These are phyloP conservation scores for Sisyra terminalis DNA, from an alignment of 2,888 invertebrate genomes.

Conservation along the genomic window DNA sequence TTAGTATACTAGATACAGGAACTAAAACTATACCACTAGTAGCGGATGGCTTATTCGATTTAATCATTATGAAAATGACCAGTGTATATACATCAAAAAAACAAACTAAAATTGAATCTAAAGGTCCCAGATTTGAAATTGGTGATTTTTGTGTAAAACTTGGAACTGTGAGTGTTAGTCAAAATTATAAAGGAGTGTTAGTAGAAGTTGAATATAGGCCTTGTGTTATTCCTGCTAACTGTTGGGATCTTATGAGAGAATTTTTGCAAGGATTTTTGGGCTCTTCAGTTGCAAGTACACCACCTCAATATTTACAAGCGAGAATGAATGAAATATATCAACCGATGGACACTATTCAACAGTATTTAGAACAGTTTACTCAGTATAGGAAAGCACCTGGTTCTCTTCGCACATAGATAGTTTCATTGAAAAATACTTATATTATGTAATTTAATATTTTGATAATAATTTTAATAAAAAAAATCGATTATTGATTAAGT, in stretches of 20 bases:
- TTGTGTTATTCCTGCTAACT: constrained; percentile 71
- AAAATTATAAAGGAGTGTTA: constrained; percentile 66
- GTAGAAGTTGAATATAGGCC: constrained; percentile 68
- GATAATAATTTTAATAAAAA: no score
- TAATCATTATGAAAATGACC: constrained; percentile 77
- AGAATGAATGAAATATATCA: constrained; percentile 74
- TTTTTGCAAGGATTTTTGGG: constrained; percentile 84
- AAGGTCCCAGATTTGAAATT: constrained; percentile 72
- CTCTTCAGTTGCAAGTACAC: constrained; percentile 50
- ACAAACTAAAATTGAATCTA: constrained; percentile 67
- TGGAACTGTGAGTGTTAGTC: constrained; percentile 83
- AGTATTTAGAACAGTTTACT: constrained; percentile 87
- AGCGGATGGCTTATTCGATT: constrained; percentile 80
- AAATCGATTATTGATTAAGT: no score
- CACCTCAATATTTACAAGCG: constrained; percentile 54
- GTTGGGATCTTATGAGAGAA: constrained; percentile 85
- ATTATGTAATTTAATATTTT: no score
- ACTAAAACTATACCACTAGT: constrained; percentile 73
- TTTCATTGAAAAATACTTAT: no score
- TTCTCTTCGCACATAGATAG: not conserved
- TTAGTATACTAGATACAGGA: constrained; percentile 78
- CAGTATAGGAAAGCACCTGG: constrained; percentile 65
- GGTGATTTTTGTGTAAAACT: constrained; percentile 90
- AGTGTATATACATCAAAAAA: constrained; percentile 81
- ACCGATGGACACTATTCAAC: constrained; percentile 83